Evolutionary conservation across 1,140 invertebrate species (phyloP), one percentile per base, ranked within the genome.

Genomic region (Gryon sp.): DNA sequence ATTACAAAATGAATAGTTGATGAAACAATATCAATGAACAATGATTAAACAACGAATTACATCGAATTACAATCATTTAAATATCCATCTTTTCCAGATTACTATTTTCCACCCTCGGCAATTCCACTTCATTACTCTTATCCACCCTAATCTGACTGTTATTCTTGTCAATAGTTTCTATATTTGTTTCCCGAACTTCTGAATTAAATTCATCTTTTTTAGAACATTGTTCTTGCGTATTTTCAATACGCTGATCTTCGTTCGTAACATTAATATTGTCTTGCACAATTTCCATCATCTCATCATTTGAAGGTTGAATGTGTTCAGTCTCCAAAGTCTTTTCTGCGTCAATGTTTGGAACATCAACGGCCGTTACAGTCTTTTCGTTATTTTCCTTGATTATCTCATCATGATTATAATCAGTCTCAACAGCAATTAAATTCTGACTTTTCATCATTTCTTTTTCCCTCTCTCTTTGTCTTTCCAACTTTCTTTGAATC

Each of bases 1-100:
- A 50, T 7, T 66, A 66, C 24, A 45, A 53, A 79, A 63, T 16
- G 26, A 50, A 34, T 11, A 14, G n/a, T 60, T 62, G 48, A 62
- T 62, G 48, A 12, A 24, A 45, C 48, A 62, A 62, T 62, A 62
- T 40, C n/a, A n/a, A n/a, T n/a, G n/a, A n/a, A n/a, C 46, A 3
- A 48, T 36, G 36, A 38, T 46, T 4, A 30, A n/a, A 28, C 5
- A 63, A 52, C 9, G 24, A 40, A 30, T 63, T 20, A 57, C 16
- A 41, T 14, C 15, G 2, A n/a, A 11, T 38, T 43, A 50, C 4
- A 7, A 26, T n/a, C 14, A 32, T 20, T 65, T 53, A 65, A 48
- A 57, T 40, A 38, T 63, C 50, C 32, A 60, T 63, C n/a, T 55
- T 48, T 19, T 62, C 50, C 2, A 40, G 34, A 9, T 14, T 28